These are phyloP conservation scores for Stramonita haemastoma DNA, from an alignment of 2,888 invertebrate species.

Conservation along the genomic window DNA sequence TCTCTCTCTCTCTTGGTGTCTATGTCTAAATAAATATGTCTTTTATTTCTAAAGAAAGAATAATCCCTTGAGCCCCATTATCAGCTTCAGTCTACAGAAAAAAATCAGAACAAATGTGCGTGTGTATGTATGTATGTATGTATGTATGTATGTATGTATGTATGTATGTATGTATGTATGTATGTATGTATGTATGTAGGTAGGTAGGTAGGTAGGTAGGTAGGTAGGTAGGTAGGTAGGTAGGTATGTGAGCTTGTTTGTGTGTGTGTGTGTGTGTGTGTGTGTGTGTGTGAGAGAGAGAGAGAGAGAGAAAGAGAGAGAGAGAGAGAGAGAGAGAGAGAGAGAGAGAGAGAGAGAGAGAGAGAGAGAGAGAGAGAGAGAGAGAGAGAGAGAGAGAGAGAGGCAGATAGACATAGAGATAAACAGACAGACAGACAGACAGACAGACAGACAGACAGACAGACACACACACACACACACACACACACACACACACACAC, in stretches of 20 bases:
- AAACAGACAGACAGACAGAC: too few species aligned
- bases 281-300: not conserved
- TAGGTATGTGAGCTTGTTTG: not conserved
- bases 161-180: not conserved
- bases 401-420: not conserved
- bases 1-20: too few species aligned
- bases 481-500: not conserved
- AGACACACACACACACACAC: not conserved
- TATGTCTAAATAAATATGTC: too few species aligned
- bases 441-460: conserved; percentile 5
- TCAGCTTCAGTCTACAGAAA: too few species aligned
- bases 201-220: not conserved
- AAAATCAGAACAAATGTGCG: not conserved
- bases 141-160: not conserved
- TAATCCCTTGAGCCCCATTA: too few species aligned
- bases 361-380: not conserved
- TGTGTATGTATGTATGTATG: not conserved
- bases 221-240: not conserved
- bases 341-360: conserved; percentile 2
- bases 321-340: conserved; percentile 4
- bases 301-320: not conserved
- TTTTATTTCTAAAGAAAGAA: too few species aligned
- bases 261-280: not conserved
- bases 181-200: not conserved
- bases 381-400: not conserved